Evolutionary conservation across 2,797 vertebrate species (phyloP), one percentile per base, ranked within the genome.

Genomic region (Pithecia hirsuta): DNA sequence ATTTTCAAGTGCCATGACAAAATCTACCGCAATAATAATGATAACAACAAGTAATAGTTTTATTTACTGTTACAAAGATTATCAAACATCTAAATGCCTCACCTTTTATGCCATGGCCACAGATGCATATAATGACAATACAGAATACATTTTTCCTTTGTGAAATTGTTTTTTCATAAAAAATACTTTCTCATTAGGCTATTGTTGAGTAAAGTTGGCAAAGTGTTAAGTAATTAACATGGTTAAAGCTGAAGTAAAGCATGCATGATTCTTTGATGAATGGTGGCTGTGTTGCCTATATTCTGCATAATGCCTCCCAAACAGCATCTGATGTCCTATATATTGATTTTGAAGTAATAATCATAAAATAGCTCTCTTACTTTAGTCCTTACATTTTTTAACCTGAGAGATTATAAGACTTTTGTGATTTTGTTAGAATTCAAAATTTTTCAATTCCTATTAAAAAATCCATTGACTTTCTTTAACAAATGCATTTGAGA

Each of bases 401-500:
- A 83, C 80, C 46, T 74, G 33, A 74, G 14, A 83, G 70, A 82
- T 85, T 94, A 90, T 70, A 83, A 26, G 20, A 61, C 87, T 90
- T 85, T n/a, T 64, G 46, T n/a, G 74, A 36, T 75, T 85, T 86
- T 94, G 26, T 78, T 96, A 93, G 61, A 24, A 17, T 85, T 91
- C 24, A 39, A 19, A 91, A 87, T 72, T 61, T 36, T 72, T 82
- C 17, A 41, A 33, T 93, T 96, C 61, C 50, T 78, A 92, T 93
- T 83, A 24, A 19, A 72, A 91, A 88, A 75, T 59, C n/a, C 20
- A 91, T 33, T 75, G 46, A 9, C 12, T 93, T 30, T 87, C 46
- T 79, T 93, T 84, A 91, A 74, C 86, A 93, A 84, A 84, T 67
- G 14, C 55, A 91, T 26, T 78, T 78, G 48, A 88, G 89, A 86